These are phyloP conservation scores for Myotis planiceps DNA, from an alignment of 2,797 vertebrate species.

Conservation along the genomic window DNA sequence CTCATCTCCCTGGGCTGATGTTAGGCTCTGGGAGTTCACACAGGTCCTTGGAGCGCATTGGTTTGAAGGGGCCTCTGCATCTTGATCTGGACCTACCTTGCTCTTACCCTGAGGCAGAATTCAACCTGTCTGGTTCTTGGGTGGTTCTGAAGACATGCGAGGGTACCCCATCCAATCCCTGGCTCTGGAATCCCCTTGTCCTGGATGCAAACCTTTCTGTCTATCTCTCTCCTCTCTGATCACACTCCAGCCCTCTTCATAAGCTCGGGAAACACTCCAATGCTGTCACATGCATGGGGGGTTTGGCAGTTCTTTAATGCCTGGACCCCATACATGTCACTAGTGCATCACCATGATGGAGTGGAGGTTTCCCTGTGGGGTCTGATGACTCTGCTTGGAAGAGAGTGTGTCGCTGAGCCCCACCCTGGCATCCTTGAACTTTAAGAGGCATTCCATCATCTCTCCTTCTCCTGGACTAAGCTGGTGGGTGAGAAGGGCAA, in stretches of 20 bases:
- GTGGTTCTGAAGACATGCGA: neutral
- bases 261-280: neutral
- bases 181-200: neutral
- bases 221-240: neutral
- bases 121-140: neutral
- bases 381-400: neutral
- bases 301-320: neutral
- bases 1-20: neutral
- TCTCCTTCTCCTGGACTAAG: neutral
- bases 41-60: neutral
- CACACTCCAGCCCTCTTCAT: neutral
- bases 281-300: neutral
- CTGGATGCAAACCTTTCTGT: neutral
- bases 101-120: neutral
- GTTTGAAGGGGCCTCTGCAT: neutral
- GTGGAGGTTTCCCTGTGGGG: neutral
- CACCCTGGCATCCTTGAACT: neutral
- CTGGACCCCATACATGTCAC: neutral
- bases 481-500: neutral
- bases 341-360: neutral
- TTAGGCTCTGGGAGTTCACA: neutral
- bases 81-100: neutral
- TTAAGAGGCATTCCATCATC: neutral
- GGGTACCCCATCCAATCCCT: neutral
- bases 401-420: neutral